phyloP scores from a whole-genome alignment of 2,888 invertebrate species.

The Melolontha melolontha region DNA sequence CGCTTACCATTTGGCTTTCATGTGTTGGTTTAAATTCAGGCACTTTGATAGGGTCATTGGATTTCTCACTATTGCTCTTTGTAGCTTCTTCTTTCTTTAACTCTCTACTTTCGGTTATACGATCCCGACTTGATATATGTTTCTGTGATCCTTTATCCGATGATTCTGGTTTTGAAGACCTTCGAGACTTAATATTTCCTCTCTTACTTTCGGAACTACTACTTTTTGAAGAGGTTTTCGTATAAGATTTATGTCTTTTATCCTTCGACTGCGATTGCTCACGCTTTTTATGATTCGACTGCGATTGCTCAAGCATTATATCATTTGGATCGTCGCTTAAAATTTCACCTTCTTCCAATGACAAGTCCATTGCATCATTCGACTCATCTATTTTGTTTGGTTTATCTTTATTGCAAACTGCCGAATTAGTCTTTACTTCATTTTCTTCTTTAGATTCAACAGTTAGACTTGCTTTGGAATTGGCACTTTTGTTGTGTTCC shows the following conservation, averaged over 20 bases:
- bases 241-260: slow-evolving; percentile 8
- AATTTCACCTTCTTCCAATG: slow-evolving; percentile 44
- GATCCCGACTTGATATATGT: slow-evolving; percentile 4
- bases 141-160: background rate
- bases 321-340: slow-evolving; percentile 11
- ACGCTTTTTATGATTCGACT: slow-evolving; percentile 26
- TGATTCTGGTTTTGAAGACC: too few species aligned
- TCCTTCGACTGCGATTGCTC: background rate
- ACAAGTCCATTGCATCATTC: too few species aligned
- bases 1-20: background rate
- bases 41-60: background rate
- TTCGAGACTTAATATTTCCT: background rate
- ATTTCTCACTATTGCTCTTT: background rate
- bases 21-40: background rate
- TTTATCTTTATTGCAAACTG: too few species aligned
- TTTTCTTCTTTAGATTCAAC: too few species aligned
- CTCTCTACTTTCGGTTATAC: background rate
- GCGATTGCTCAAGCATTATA: too few species aligned
- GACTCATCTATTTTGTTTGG: too few species aligned
- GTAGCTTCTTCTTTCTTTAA: background rate
- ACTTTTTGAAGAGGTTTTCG: slow-evolving; percentile 3
- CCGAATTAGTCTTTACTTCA: too few species aligned
- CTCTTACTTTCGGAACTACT: background rate
- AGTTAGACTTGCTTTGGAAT: too few species aligned
- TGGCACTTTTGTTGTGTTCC: too few species aligned